Conservation (phyloP, 1,140 invertebrate species). For the Ruditapes philippinarum region DNA sequence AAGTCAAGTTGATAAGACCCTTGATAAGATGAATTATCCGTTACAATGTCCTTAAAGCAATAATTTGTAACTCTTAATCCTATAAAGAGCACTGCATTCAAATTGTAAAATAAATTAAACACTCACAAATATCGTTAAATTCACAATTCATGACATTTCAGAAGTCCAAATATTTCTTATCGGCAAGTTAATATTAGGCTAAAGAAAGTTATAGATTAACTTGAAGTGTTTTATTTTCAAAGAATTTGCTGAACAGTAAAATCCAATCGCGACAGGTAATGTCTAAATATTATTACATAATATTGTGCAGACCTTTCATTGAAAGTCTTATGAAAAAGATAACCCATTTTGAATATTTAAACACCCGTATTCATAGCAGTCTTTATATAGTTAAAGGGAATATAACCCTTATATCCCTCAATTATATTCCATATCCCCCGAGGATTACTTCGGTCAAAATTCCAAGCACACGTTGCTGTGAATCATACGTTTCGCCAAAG, state of each 20-base stretch:
- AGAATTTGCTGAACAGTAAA: neutral
- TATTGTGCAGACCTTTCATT: too few relatives aligned
- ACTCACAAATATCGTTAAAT: constrained; percentile 24
- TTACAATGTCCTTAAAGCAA: constrained; percentile 35
- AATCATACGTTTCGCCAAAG: too few relatives aligned
- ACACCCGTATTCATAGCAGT: too few relatives aligned
- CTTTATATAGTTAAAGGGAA: too few relatives aligned
- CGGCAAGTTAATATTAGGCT: neutral
- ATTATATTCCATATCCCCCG: too few relatives aligned
- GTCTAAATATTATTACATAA: too few relatives aligned
- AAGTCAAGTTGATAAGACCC: constrained; percentile 5
- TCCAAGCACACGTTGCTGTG: too few relatives aligned
- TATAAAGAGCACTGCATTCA: constrained; percentile 18
- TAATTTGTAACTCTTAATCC: constrained; percentile 42
- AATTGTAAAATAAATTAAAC: constrained; percentile 8
- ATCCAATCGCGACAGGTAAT: too few relatives aligned
- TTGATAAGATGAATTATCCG: constrained; percentile 25
- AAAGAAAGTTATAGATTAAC: neutral
- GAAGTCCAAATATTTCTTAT: neutral
- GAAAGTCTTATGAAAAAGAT: too few relatives aligned
- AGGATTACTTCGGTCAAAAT: too few relatives aligned
- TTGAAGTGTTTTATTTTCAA: neutral
- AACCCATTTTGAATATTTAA: too few relatives aligned
- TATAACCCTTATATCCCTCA: too few relatives aligned
- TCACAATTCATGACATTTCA: constrained; percentile 39